Conservation (phyloP, 35 echinoderm and acorn worm species). For the Patiria miniata region DNA sequence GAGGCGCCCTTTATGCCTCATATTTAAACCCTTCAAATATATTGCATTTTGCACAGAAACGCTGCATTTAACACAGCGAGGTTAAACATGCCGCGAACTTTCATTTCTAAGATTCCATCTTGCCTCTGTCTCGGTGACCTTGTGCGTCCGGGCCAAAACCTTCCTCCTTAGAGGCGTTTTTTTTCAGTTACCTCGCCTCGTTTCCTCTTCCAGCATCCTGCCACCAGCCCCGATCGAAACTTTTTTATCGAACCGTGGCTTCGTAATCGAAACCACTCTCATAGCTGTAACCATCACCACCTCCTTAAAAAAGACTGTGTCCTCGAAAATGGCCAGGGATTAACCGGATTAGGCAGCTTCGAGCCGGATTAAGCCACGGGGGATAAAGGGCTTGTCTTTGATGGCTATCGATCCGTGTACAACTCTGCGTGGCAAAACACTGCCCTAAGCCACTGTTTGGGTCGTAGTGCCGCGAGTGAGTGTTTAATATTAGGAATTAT, state of each 20-base stretch:
- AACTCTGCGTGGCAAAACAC: background rate
- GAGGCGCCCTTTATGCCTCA: too few species aligned
- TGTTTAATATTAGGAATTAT: background rate
- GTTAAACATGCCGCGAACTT: too few species aligned
- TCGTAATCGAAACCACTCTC: background rate
- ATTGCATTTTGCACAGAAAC: too few species aligned
- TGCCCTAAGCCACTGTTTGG: background rate
- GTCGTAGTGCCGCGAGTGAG: background rate
- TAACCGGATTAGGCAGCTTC: background rate
- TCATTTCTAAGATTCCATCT: too few species aligned
- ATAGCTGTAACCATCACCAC: background rate
- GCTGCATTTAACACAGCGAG: too few species aligned
- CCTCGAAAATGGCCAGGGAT: background rate
- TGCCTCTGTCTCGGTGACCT: too few species aligned
- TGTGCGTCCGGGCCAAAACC: too few species aligned
- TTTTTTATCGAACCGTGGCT: background rate
- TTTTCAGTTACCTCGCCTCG: too few species aligned
- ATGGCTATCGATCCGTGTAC: constrained; percentile 1
- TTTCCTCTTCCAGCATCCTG: too few species aligned
- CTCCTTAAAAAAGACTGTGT: constrained; percentile 4
- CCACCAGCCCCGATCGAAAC: background rate
- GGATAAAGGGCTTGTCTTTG: background rate
- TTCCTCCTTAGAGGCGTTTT: too few species aligned
- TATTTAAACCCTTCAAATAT: too few species aligned
- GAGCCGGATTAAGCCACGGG: background rate